A percentile compares a stretch with the other conserved stretches of the same genome.
These are phyloP conservation scores for Plecturocebus donacophilus DNA, from an alignment of 2,113 vertebrate species.

Conservation along the genomic window DNA sequence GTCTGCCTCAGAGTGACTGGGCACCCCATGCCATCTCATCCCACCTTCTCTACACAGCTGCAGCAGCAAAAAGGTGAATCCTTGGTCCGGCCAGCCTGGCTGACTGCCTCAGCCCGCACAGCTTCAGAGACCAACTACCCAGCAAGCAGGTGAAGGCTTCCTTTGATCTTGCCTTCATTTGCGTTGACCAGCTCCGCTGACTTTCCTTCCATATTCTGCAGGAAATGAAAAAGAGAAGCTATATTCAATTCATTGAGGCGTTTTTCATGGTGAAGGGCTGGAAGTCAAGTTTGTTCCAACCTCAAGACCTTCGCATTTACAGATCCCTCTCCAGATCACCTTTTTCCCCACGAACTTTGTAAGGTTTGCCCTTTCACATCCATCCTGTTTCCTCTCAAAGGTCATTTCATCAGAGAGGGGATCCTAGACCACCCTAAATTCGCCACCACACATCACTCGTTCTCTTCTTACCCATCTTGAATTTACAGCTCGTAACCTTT, in stretches of 20 bases:
- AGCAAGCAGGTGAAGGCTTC: neutral
- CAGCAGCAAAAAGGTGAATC: accelerated
- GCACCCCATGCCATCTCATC: neutral
- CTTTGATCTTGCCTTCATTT: neutral
- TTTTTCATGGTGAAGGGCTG: neutral
- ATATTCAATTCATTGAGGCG: neutral
- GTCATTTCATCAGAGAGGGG: neutral
- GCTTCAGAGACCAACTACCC: neutral
- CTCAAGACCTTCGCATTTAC: neutral
- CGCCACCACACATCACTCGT: neutral
- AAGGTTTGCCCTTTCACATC: neutral
- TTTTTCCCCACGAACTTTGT: neutral
- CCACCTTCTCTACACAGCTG: neutral
- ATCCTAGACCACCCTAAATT: neutral
- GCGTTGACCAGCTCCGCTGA: neutral
- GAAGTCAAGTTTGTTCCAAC: neutral
- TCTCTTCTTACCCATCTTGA: neutral
- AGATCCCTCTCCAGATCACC: neutral
- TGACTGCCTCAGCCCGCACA: neutral
- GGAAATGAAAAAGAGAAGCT: neutral
- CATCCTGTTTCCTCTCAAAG: neutral
- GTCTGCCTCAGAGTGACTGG: neutral
- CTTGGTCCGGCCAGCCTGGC: accelerated
- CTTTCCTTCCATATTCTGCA: neutral
- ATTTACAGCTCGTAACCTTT: neutral